Evolutionary conservation across 2,113 vertebrate species (phyloP), one percentile per base, ranked within the genome.

Genomic region (Tychaedon coryphoeus): DNA sequence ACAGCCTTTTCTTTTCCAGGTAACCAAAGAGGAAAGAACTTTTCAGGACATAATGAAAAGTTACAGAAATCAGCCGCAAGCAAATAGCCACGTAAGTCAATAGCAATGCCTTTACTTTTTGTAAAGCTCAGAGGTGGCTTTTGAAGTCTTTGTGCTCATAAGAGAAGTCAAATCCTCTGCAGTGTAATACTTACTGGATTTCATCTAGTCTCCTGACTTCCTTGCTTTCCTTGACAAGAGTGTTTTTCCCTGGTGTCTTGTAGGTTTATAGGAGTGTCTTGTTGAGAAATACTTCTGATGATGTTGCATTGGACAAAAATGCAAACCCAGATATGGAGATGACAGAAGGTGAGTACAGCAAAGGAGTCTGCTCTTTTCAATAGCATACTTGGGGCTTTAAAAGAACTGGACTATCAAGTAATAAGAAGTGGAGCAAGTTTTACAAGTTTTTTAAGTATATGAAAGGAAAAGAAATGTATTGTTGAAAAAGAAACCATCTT

Each of bases 11-110:
- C 47, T 84, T 56, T 83, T 88, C 29, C 67, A 99, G 99, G 98
- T 99, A 93, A 98, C 99, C 92, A 99, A 99, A 97, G 99, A 99
- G 93, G 98, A 99, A 91, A 98, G 98, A 97, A 98, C 98, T 74
- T 99, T 99, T 96, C 99, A 99, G 91, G 99, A 99, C 97, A 99
- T 99, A 96, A 99, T 99, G 99, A 99, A 99, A 97, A 99, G 99
- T 97, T 99, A 99, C 64, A 98, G 99, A 93, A 99, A 99, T 93
- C 99, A 99, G 85, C 99, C 99, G 15, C 99, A 99, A 96, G 99
- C 99, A 93, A 98, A 98, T 95, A 99, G 99, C 97, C 98, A 99
- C 2, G 99, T 99, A 94, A 99, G 99, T 98, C 80, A 80, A 20
- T 40, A 40, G 42, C 20, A 40, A 11, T 47, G 23, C 31, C 22